Evolutionary conservation across 1,140 invertebrate genomes (phyloP).

Genomic region (Ceratina australensis): DNA sequence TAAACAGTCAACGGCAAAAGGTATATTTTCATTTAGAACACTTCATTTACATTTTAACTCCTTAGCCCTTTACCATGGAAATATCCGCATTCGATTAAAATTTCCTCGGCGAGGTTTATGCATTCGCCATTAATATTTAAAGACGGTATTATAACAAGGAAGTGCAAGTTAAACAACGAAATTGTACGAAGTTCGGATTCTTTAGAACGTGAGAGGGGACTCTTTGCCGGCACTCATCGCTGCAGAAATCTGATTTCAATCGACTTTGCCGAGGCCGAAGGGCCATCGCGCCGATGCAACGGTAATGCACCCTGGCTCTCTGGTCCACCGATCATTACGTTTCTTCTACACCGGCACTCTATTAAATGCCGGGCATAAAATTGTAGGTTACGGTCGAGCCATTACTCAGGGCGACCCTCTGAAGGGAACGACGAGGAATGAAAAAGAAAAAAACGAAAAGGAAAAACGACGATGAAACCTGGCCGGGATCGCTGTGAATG

Average conservation of each 20-base stretch:
- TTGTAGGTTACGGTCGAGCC: conserved; percentile 56
- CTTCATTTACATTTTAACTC: too few species aligned
- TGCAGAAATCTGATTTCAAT: conserved; percentile 34
- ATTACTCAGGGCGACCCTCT: conserved; percentile 51
- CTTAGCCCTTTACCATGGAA: too few species aligned
- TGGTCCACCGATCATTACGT: conserved; percentile 26
- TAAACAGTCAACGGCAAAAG: neutral
- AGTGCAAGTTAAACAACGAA: too few species aligned
- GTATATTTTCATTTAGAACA: too few species aligned
- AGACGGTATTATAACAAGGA: too few species aligned
- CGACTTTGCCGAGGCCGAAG: neutral
- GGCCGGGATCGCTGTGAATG: conserved; percentile 51
- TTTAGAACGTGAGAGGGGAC: too few species aligned
- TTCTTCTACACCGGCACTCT: conserved; percentile 57
- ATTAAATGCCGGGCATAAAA: conserved; percentile 63
- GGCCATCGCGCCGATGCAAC: conserved; percentile 28
- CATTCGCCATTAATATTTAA: too few species aligned
- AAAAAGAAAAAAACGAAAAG: neutral
- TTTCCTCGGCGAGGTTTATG: too few species aligned
- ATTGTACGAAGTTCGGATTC: too few species aligned
- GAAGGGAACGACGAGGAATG: neutral
- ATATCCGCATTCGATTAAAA: too few species aligned
- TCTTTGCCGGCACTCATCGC: neutral
- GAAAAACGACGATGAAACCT: neutral
- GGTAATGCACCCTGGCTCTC: conserved; percentile 13